Base-by-base conservation (phyloP, 1,140 invertebrate genomes). In the Epicauta chinensis region DNA sequence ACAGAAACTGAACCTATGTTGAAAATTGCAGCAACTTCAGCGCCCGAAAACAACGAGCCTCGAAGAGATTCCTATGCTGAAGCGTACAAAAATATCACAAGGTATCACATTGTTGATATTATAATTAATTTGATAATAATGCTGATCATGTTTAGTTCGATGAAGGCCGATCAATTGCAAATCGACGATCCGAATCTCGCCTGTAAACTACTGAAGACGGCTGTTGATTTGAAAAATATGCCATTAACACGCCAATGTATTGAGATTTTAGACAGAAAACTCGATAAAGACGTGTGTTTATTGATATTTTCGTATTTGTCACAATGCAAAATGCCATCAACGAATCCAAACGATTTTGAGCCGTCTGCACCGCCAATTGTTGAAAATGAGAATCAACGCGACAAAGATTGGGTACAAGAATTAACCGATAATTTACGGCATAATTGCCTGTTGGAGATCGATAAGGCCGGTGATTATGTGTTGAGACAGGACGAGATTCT, bases 301-400 rank as follows among this genome's bases (percentile, higher is more conserved):
- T 58, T 54, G 29, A 59, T 68, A 30, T 51, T 65, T 30, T 38
- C 50, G 5, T 56, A 60, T 16, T 45, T 69, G 10, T 55, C 58
- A 14, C 59, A 61, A 35, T 65, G 59, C 50, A 48, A 43, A 41
- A 48, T 37, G 43, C 46, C 37, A 40, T 47, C 36, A 47, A 36
- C n/a, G 36, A 58, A 62, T 48, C 55, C 57, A 0, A 56, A 56
- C 29, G 56, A 60, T 42, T 63, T 63, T 34, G 60, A 68, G 46
- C 67, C 67, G 6, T 68, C 67, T 2, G 67, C 67, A 15, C 67
- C 67, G 11, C 67, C 67, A 35, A 53, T 68, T 10, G 54, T 64
- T 11, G 67, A 68, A 42, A 61, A 62, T 50, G 63, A 67, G 23
- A 53, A 61, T 11, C 55, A 59, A 38, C 42, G 57, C 11, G 62